Base-by-base conservation (phyloP, 2,888 invertebrate species). In the Netelia inedita region DNA sequence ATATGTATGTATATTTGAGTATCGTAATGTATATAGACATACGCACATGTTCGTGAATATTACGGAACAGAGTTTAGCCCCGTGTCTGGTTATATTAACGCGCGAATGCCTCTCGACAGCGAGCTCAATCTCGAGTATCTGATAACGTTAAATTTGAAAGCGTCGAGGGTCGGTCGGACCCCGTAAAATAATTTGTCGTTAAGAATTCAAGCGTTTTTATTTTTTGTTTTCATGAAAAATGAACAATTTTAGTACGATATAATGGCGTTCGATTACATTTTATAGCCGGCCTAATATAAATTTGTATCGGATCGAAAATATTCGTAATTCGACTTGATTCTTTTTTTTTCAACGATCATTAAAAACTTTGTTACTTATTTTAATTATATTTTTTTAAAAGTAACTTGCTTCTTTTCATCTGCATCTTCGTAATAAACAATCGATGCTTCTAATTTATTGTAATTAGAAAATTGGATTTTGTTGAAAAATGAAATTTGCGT, bases 1-100 rank as follows among this genome's bases (percentile, higher is more conserved):
- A 89, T 88, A 88, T 89, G 88, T 79, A 61, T 46, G 65, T 72
- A 73, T 69, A 59, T 59, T 9, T 41, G 53, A n/a, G 41, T 73
- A 66, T 35, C 61, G 23, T 66, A 21, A 8, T 19, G 55, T 43
- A 19, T 57, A 3, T 53, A 16, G 41, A 11, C 11, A 35, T 35
- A 35, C 19, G 19, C 41, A 61, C 50, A 75, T 61, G 53, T 81
- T 63, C 16, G 46, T 55, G 16, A 28, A 61, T 76, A 75, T 68
- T 74, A 72, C 68, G 55, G 19, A 53, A 46, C 43, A 75, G 61
- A 81, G 28, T 43, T 21, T 59, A 35, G 28, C 74, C 66, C 72
- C 28, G 11, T 50, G 61, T 75, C 71, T 66, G 55, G 50, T 65
- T 46, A 57, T 76, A 76, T 81, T 65, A 71, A 66, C 35, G 61